These are phyloP conservation scores for Asobara japonica DNA, from an alignment of 1,140 invertebrate genomes.

Conservation along the genomic window DNA sequence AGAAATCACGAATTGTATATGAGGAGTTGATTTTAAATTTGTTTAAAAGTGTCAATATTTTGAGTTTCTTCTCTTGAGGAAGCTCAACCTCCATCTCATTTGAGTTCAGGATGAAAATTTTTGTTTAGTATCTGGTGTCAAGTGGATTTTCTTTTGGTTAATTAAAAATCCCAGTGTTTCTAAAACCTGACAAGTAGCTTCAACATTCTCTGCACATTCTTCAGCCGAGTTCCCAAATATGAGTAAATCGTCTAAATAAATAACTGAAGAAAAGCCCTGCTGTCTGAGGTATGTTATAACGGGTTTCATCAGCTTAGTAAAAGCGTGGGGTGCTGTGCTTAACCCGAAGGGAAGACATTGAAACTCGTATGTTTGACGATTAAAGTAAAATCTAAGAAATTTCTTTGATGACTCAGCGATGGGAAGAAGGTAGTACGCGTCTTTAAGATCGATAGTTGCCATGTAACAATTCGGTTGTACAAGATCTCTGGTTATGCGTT, in stretches of 20 bases:
- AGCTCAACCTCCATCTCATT: slow-evolving; percentile 11
- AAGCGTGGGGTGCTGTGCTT: slow-evolving; percentile 34
- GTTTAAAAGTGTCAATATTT: neutral
- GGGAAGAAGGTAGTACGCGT: slow-evolving; percentile 27
- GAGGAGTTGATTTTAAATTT: neutral
- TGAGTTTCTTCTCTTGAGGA: neutral
- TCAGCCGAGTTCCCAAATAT: slow-evolving; percentile 1
- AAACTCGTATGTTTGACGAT: slow-evolving; percentile 19
- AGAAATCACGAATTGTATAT: slow-evolving; percentile 25
- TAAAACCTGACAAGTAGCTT: neutral
- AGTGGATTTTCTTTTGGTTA: neutral
- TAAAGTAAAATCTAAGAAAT: slow-evolving; percentile 26
- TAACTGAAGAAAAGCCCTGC: slow-evolving; percentile 6
- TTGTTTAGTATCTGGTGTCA: neutral
- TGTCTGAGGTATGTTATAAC: slow-evolving; percentile 24
- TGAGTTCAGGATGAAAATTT: slow-evolving; percentile 21
- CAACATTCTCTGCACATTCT: neutral
- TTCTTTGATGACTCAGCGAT: neutral
- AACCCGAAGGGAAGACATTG: slow-evolving; percentile 27
- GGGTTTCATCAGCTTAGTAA: slow-evolving; percentile 45
- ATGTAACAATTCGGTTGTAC: slow-evolving; percentile 8
- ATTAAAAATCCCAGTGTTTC: neutral
- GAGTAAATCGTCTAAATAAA: slow-evolving; percentile 31
- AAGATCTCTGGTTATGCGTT: neutral
- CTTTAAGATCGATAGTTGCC: slow-evolving; percentile 20